Evolutionary conservation across 2,888 invertebrate genomes (phyloP).

Genomic region (Pterobdella sp.): DNA sequence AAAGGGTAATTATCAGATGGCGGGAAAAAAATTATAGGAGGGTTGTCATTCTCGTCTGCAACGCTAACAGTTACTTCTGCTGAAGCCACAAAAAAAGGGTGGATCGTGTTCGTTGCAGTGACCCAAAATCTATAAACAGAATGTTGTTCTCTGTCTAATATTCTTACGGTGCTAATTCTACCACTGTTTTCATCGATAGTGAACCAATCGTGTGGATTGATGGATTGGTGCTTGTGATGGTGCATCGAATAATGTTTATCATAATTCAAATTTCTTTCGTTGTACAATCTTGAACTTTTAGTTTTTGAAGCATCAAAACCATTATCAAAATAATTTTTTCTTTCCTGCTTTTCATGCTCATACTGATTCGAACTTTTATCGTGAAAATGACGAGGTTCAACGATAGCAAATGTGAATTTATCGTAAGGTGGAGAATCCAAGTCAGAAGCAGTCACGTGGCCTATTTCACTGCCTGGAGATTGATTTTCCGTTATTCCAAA

Average conservation of each 20-base stretch:
- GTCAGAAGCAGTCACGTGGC: constrained; percentile 30
- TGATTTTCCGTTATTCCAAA: constrained; percentile 31
- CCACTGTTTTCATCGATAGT: constrained; percentile 31
- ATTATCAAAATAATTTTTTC: too few species aligned
- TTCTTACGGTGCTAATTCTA: constrained; percentile 23
- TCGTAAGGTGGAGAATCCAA: constrained; percentile 29
- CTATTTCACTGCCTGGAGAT: constrained; percentile 31
- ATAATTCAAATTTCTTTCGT: not conserved
- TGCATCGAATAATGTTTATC: not conserved
- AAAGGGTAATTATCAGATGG: constrained; percentile 23
- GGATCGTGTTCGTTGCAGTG: constrained; percentile 26
- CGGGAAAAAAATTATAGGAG: constrained; percentile 34
- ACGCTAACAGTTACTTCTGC: constrained; percentile 33
- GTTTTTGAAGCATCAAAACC: too few species aligned
- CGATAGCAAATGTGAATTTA: constrained; percentile 28
- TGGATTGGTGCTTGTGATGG: not conserved
- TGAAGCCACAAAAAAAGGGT: constrained; percentile 13
- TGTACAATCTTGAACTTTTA: not conserved
- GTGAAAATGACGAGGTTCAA: not conserved
- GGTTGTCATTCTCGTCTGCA: constrained; percentile 35
- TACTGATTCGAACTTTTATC: not conserved
- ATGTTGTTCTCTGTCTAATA: constrained; percentile 31
- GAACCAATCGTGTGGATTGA: constrained; percentile 30
- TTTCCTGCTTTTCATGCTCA: not conserved
- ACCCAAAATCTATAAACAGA: constrained; percentile 29